A percentile compares a stretch with the other conserved stretches of the same genome.
phyloP scores from a whole-genome alignment of 2,888 invertebrate species.

The Cyclophora punctaria region DNA sequence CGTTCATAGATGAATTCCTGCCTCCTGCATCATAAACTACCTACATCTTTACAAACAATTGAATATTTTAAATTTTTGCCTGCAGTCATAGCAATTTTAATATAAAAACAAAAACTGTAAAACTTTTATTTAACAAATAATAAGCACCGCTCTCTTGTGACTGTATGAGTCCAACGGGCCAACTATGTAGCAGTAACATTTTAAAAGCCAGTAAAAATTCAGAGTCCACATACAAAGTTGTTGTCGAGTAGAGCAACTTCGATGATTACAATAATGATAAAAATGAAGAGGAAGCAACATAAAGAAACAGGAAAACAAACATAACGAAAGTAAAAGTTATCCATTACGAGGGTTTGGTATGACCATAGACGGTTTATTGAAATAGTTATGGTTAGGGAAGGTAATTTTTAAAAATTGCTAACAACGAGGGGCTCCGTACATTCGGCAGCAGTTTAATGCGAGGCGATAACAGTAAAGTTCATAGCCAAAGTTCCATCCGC shows the following conservation, averaged over 20 bases:
- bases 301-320: constrained; percentile 49
- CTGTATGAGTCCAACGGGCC: no score
- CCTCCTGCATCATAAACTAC: not conserved
- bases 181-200: not conserved
- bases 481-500: constrained; percentile 61
- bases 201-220: not conserved
- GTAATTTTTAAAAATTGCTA: constrained; percentile 68
- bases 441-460: constrained; percentile 62
- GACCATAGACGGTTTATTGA: constrained; percentile 67
- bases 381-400: constrained; percentile 58
- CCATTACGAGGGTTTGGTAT: constrained; percentile 50
- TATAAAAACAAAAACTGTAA: no score
- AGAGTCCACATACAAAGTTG: constrained; percentile 16
- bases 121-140: no score
- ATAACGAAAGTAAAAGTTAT: constrained; percentile 62
- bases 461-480: constrained; percentile 69
- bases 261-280: constrained; percentile 38
- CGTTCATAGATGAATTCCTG: constrained; percentile 36
- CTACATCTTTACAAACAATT: no score
- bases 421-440: constrained; percentile 50
- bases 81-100: no score
- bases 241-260: constrained; percentile 35
- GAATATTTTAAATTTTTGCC: no score
- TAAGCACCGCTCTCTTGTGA: no score
- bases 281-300: constrained; percentile 38